Conservation (phyloP, 1,140 invertebrate genomes). For the Linepithema humile region DNA sequence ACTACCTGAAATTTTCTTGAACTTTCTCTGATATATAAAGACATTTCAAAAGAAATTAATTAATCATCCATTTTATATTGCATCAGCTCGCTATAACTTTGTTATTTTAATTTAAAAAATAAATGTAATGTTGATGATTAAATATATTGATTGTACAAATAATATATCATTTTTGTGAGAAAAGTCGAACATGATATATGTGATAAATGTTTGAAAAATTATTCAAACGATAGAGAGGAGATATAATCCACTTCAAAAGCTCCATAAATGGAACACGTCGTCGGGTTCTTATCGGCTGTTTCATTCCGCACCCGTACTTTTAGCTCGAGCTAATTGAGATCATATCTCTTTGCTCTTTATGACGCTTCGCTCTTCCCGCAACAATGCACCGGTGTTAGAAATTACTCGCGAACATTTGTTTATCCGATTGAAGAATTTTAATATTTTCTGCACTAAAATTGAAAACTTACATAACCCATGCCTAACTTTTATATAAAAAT, state of each 20-base stretch:
- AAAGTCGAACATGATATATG: neutral
- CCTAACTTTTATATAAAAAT: neutral
- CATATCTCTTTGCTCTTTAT: conserved; percentile 67
- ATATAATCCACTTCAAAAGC: conserved; percentile 30
- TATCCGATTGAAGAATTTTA: neutral
- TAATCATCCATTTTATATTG: neutral
- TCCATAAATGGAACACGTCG: conserved; percentile 59
- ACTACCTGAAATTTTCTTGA: neutral
- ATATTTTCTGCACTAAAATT: too few species aligned
- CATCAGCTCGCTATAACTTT: too few species aligned
- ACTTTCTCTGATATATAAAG: neutral
- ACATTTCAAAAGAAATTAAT: conserved; percentile 31
- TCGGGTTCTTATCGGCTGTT: conserved; percentile 65
- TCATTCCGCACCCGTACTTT: conserved; percentile 48
- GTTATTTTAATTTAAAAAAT: too few species aligned
- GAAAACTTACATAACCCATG: neutral
- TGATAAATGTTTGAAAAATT: conserved; percentile 53
- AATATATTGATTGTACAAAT: neutral
- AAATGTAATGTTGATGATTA: neutral
- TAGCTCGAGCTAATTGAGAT: conserved; percentile 69
- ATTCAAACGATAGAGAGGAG: conserved; percentile 24
- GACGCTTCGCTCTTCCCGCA: conserved; percentile 31
- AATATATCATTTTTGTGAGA: conserved; percentile 6
- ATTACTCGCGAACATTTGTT: neutral
- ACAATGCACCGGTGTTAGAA: conserved; percentile 46